Conservation (phyloP, 2,888 invertebrate species). For the Scaptomyza flava region DNA sequence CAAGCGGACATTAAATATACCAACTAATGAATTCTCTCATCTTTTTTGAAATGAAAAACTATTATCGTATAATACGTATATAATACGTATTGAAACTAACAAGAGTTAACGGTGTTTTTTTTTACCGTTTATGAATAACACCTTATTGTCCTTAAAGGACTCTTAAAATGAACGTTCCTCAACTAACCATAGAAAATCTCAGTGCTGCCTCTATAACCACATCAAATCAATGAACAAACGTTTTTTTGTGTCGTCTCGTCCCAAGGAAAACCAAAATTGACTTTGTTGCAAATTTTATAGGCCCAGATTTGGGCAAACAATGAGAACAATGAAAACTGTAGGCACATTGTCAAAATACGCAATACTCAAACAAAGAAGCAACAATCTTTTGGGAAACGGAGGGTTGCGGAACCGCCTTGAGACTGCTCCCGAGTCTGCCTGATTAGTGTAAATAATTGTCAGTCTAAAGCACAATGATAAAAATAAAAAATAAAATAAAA, state of each 20-base stretch:
- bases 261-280: slow-evolving; percentile 58
- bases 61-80: background rate
- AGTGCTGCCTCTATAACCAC: slow-evolving; percentile 58
- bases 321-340: slow-evolving; percentile 56
- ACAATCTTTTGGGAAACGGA: slow-evolving; percentile 18
- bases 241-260: slow-evolving; percentile 12
- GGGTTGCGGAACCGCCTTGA: slow-evolving; percentile 55
- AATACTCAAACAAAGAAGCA: slow-evolving; percentile 50
- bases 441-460: slow-evolving; percentile 79
- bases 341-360: slow-evolving; percentile 79
- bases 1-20: background rate
- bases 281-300: slow-evolving; percentile 80
- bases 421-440: slow-evolving; percentile 49
- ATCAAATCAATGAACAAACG: slow-evolving; percentile 53
- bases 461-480: slow-evolving; percentile 50
- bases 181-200: slow-evolving; percentile 62
- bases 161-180: background rate
- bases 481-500: slow-evolving; percentile 46
- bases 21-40: background rate
- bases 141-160: background rate
- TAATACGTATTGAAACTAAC: background rate
- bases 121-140: background rate
- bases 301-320: slow-evolving; percentile 52
- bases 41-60: background rate
- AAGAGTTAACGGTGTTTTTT: background rate